Conservation (phyloP, 2,888 invertebrate genomes). For the Cerastis leucographa region DNA sequence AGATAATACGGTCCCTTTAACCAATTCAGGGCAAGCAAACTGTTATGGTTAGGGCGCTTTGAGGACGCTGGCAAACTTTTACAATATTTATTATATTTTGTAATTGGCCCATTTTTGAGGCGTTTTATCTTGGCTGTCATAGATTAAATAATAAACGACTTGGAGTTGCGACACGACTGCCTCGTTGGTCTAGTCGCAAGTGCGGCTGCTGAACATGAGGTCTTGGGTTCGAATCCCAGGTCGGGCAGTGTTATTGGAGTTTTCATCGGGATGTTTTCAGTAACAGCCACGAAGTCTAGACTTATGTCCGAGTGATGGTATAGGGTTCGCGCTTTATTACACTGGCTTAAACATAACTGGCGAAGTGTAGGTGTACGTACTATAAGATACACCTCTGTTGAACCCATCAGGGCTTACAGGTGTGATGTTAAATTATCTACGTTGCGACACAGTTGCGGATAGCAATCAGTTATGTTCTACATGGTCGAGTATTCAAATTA, state of each 20-base stretch:
- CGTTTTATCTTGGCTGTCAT: slow-evolving; percentile 78
- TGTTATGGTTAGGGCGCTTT: slow-evolving; percentile 83
- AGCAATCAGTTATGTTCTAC: slow-evolving; percentile 72
- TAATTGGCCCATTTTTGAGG: slow-evolving; percentile 84
- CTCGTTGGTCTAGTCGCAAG: not conserved
- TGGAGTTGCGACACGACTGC: slow-evolving; percentile 21
- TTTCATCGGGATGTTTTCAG: not conserved
- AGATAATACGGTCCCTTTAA: slow-evolving; percentile 85
- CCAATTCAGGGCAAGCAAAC: slow-evolving; percentile 85
- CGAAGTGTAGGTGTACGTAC: not conserved
- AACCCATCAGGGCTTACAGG: no score
- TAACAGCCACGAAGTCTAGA: not conserved
- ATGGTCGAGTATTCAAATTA: slow-evolving; percentile 73
- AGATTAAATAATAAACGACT: slow-evolving; percentile 77
- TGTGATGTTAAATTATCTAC: not conserved
- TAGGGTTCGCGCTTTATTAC: not conserved
- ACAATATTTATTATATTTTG: slow-evolving; percentile 89
- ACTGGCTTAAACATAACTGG: not conserved
- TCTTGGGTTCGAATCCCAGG: not conserved
- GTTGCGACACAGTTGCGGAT: slow-evolving; percentile 75
- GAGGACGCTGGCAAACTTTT: slow-evolving; percentile 79
- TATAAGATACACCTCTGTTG: not conserved
- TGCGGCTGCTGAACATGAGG: not conserved
- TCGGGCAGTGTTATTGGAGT: not conserved
- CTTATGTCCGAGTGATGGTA: not conserved